Percentiles rank a stretch among this genome's conserved stretches.
phyloP scores from a whole-genome alignment of 2,113 vertebrate genomes.

The Numenius arquata region DNA sequence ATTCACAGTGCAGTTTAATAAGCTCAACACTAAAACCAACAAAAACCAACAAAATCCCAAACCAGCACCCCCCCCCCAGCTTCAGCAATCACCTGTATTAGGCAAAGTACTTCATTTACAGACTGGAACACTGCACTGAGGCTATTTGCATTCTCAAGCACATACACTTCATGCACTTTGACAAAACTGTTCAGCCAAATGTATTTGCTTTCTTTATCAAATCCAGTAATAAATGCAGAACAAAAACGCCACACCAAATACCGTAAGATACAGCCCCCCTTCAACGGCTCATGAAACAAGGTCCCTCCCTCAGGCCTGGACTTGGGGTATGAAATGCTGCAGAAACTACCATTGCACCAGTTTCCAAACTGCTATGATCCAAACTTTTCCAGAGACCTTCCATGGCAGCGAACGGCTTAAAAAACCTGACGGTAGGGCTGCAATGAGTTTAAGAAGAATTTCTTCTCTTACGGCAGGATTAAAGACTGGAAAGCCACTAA shows the following conservation, averaged over 20 bases:
- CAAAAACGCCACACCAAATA: neutral
- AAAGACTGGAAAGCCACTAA: neutral
- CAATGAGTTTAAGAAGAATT: neutral
- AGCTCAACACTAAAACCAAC: neutral
- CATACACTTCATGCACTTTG: rapidly evolving
- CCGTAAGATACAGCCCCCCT: neutral
- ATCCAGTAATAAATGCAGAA: neutral
- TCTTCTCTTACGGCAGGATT: neutral
- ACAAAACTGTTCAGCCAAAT: neutral
- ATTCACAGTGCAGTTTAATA: neutral
- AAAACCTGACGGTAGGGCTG: neutral
- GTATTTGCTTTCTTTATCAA: neutral
- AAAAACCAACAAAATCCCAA: neutral
- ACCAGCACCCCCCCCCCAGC: rapidly evolving
- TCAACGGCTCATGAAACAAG: neutral
- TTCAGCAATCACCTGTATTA: neutral
- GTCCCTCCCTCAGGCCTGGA: neutral
- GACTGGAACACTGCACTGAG: neutral
- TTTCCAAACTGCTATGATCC: neutral
- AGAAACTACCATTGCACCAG: neutral
- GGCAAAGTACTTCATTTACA: neutral
- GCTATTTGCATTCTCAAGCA: neutral
- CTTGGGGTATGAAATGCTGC: neutral
- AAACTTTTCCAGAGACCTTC: neutral
- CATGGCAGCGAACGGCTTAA: rapidly evolving